Conservation (phyloP, 1,140 invertebrate genomes). For the Stenopsyche tienmushanensis region DNA sequence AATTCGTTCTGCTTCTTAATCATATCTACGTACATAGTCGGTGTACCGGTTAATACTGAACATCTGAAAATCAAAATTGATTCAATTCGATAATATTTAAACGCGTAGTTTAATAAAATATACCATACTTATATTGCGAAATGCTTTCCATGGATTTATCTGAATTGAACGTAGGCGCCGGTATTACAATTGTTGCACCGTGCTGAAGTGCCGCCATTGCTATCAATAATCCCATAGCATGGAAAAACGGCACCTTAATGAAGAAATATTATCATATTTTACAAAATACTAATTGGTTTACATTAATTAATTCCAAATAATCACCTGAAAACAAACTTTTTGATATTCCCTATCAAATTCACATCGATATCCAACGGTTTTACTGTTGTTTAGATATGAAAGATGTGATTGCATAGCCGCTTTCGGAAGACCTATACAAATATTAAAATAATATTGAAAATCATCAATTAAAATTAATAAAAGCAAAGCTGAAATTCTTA, state of each 20-base stretch:
- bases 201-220: conserved; percentile 61
- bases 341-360: conserved; percentile 53
- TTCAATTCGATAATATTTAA: background rate
- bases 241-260: conserved; percentile 83
- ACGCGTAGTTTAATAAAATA: conserved; percentile 5
- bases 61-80: conserved; percentile 59
- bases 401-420: conserved; percentile 77
- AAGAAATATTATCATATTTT: background rate
- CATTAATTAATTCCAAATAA: background rate
- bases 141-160: conserved; percentile 62
- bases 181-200: conserved; percentile 68
- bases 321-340: conserved; percentile 42
- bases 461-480: background rate
- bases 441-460: conserved; percentile 8
- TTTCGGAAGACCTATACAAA: conserved; percentile 62
- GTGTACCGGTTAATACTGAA: conserved; percentile 84
- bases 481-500: conserved; percentile 40
- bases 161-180: conserved; percentile 64
- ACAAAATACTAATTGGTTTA: background rate
- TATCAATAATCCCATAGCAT: conserved; percentile 77
- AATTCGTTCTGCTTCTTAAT: conserved; percentile 46
- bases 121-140: conserved; percentile 62
- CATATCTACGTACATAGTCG: conserved; percentile 95
- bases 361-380: conserved; percentile 58
- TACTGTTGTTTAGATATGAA: conserved; percentile 79